Percentiles rank a stretch among this genome's conserved stretches.
Conservation (phyloP, 2,113 vertebrate species). For the Otus sunia region DNA sequence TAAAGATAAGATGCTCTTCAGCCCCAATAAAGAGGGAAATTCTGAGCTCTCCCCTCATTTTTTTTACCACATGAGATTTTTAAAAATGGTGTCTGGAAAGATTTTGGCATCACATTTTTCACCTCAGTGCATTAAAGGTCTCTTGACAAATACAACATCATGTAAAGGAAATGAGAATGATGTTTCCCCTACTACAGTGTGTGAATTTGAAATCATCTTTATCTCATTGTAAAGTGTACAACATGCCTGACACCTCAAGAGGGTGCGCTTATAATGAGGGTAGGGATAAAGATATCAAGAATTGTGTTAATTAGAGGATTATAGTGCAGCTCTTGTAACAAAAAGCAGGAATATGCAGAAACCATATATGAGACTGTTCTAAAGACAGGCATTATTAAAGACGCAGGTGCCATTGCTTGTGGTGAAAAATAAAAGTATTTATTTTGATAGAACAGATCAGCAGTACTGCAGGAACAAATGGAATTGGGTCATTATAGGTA, state of each 20-base stretch:
- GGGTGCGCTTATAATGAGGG: conserved; percentile 10
- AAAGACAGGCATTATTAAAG: not conserved
- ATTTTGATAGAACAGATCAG: conserved; percentile 35
- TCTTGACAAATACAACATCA: conserved; percentile 1
- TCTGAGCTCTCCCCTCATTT: not conserved
- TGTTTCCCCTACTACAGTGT: not conserved
- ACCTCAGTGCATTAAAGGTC: not conserved
- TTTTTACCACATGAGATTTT: not conserved
- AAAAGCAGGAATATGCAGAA: not conserved
- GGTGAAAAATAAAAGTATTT: conserved; percentile 8
- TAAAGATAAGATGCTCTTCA: not conserved
- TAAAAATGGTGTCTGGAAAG: not conserved
- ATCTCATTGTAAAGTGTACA: conserved; percentile 3
- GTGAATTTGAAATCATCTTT: conserved; percentile 8
- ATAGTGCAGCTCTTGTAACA: not conserved
- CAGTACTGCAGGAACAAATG: not conserved
- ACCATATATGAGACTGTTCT: not conserved
- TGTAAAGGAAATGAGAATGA: not conserved
- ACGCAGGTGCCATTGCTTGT: not conserved
- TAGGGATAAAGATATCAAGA: conserved; percentile 22
- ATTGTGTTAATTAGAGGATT: conserved; percentile 35
- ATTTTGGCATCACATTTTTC: not conserved
- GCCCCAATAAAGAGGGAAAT: not conserved
- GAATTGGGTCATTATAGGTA: conserved; percentile 43
- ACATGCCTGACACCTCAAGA: conserved; percentile 22